Percentiles rank a stretch among this genome's conserved stretches.
phyloP scores from a whole-genome alignment of 1,140 invertebrate species.

The Stegodyphus dumicola region DNA sequence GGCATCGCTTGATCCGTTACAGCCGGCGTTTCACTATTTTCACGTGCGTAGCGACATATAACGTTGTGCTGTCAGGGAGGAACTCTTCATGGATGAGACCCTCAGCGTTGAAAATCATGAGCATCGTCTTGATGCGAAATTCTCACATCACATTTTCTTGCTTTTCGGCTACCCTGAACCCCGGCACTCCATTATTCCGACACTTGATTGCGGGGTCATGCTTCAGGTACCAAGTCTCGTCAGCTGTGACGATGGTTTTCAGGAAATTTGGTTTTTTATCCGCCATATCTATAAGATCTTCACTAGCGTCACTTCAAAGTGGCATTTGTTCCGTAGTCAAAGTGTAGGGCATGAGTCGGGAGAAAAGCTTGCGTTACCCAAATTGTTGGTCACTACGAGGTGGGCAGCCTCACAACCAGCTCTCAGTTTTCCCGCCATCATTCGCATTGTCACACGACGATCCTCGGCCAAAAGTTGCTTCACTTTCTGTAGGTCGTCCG shows the following conservation, averaged over 20 bases:
- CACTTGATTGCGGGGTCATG: background rate
- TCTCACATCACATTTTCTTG: background rate
- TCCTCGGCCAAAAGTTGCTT: slow-evolving; percentile 1
- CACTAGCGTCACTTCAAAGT: background rate
- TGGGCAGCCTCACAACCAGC: background rate
- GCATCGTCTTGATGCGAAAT: background rate
- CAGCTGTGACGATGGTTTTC: background rate
- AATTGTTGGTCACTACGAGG: background rate
- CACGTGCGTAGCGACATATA: background rate
- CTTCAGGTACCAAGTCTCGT: background rate
- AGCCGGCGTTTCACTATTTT: background rate
- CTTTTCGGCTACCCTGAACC: background rate
- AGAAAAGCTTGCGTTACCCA: background rate
- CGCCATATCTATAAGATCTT: background rate
- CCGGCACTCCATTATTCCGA: background rate
- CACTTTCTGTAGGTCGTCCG: slow-evolving; percentile 2
- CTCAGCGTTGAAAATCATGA: background rate
- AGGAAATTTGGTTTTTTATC: background rate
- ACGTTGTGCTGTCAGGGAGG: background rate
- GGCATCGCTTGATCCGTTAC: background rate
- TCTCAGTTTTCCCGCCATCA: background rate
- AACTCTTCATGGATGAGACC: background rate
- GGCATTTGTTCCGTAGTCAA: background rate
- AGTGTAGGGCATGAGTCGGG: background rate
- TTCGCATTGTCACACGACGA: background rate